phyloP scores from a whole-genome alignment of 2,797 vertebrate genomes.

The Alosa sapidissima region DNA sequence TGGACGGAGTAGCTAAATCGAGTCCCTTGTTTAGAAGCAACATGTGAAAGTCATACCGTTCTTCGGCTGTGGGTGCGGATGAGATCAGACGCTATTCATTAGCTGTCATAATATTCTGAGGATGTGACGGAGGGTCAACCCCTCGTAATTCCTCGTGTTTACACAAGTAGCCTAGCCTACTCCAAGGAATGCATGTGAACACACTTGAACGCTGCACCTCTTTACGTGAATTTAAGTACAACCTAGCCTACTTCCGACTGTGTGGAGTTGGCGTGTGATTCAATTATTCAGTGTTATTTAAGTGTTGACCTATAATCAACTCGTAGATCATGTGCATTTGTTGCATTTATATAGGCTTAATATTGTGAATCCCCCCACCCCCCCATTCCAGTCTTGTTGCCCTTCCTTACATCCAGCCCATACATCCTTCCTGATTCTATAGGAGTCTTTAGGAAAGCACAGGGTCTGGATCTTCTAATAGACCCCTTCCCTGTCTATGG shows the following conservation, averaged over 20 bases:
- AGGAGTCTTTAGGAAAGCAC: not conserved
- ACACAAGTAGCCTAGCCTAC: not conserved
- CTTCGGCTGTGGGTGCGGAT: not conserved
- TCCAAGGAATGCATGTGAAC: not conserved
- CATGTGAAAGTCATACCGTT: not conserved
- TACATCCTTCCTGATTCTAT: constrained; percentile 15
- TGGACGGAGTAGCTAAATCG: not conserved
- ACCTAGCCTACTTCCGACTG: not conserved
- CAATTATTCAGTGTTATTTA: constrained; percentile 13
- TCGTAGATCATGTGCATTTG: not conserved
- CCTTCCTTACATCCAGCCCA: not conserved
- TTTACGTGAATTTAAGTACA: not conserved
- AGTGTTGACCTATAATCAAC: not conserved
- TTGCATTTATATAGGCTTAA: not conserved
- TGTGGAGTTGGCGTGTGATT: not conserved
- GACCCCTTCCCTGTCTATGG: not conserved
- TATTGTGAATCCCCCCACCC: not conserved
- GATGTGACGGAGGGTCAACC: not conserved
- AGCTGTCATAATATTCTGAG: not conserved
- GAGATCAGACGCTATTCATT: not conserved
- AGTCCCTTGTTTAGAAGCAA: not conserved
- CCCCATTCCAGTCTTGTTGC: not conserved
- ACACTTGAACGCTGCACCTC: constrained; percentile 5
- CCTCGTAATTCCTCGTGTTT: not conserved
- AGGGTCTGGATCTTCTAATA: not conserved